Evolutionary conservation across 23 tunicate genomes (phyloP), one percentile per base, ranked within the genome.

Genomic region (Aplidium turbinatum): DNA sequence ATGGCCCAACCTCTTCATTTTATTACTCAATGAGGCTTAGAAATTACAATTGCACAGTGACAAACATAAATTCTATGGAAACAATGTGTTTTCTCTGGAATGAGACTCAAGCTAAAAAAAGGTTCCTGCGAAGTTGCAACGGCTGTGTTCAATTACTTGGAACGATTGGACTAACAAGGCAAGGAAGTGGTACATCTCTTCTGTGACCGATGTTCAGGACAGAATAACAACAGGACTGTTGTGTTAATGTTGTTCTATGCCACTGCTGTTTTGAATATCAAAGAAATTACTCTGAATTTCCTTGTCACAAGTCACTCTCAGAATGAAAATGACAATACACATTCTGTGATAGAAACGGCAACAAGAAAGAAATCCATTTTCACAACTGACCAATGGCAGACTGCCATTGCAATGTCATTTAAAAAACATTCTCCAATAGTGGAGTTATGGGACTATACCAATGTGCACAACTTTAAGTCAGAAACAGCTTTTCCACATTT

Each of bases 61-160:
- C 76, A 5, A 53, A 70, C 9, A 46, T 70, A 26, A 36, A 16
- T 11, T 47, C 76, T 7, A 46, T 46, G 60, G 13, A 70, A 46
- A 70, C 60, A 6, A 33, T 21, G 3, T 70, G 58, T 21, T 70
- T 33, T 70, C 33, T 70, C 6, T 67, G 73, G 73, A 38, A 67
- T 35, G 73, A 67, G 38, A 67, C 7, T 35, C 57, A 68, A 28
- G 75, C 75, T 1, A 68, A 68, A 34, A n/a, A 68, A 68, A 40
- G 75, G 75, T 31, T 68, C 57, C 19, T 68, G 75, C 21, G 75
- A 68, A 38, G 75, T 46, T 6, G 3, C 57, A 30, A 68, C 75
- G n/a, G 75, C 35, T 40, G 75, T 68, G 3, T 68, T 68, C 20
- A 68, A 68, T 22, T 68, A 40, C 45, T 46, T 68, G 33, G 45